Conservation (phyloP, 2,797 vertebrate genomes). For the Eulemur rubriventer region DNA sequence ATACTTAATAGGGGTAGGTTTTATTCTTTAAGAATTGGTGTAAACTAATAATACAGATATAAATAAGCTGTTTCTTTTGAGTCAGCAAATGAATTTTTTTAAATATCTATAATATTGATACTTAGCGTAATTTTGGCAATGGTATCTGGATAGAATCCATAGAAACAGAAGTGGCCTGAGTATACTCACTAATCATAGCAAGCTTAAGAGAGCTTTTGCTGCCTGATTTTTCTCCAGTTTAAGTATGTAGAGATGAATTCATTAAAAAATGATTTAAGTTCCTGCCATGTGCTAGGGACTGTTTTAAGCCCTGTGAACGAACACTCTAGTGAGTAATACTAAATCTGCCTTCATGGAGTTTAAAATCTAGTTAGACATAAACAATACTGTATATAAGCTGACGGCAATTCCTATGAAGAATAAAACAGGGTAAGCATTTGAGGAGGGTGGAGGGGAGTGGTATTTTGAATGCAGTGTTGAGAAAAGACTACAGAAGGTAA, state of each 20-base stretch:
- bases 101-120: background rate
- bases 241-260: background rate
- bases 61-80: slow-evolving; percentile 27
- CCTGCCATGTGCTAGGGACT: background rate
- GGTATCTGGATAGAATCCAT: background rate
- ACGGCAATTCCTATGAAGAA: background rate
- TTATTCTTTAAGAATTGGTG: background rate
- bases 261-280: background rate
- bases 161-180: background rate
- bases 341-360: background rate
- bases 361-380: background rate
- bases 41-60: background rate
- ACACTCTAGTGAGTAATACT: background rate
- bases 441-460: background rate
- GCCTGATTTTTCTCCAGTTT: background rate
- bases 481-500: background rate
- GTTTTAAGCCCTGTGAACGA: background rate
- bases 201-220: background rate
- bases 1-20: background rate
- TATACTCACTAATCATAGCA: background rate
- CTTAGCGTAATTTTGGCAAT: background rate
- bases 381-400: background rate
- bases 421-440: background rate
- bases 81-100: background rate
- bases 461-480: background rate